Percentiles rank a stretch among this genome's conserved stretches.
Evolutionary conservation across 2,888 invertebrate species (phyloP).

Genomic region (Phengaris alcon): DNA sequence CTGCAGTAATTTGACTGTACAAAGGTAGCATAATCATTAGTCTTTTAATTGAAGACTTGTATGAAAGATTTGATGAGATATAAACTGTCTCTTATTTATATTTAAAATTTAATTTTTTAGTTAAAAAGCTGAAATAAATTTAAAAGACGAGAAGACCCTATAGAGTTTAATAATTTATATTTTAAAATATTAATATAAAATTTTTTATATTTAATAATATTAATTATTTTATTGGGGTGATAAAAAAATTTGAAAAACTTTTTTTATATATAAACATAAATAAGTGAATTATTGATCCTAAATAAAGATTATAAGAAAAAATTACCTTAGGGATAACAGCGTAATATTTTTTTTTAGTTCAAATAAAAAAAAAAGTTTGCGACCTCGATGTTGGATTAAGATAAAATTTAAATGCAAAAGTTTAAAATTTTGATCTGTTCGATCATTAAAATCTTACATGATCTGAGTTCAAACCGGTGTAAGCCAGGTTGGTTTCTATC

Average conservation of each 20-base stretch:
- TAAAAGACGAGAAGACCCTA: constrained; percentile 89
- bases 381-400: constrained; percentile 95
- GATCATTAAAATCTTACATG: constrained; percentile 91
- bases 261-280: constrained; percentile 58
- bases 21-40: constrained; percentile 48
- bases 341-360: constrained; percentile 87
- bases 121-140: constrained; percentile 82
- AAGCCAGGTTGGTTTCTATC: constrained; percentile 93
- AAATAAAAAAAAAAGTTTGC: constrained; percentile 86
- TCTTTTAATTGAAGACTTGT: constrained; percentile 88
- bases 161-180: constrained; percentile 81
- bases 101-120: constrained; percentile 71
- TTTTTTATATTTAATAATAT: constrained; percentile 49
- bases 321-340: constrained; percentile 93
- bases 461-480: constrained; percentile 93
- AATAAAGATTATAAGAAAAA: constrained; percentile 82
- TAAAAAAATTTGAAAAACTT: constrained; percentile 80
- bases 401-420: constrained; percentile 82
- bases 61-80: constrained; percentile 87
- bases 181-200: constrained; percentile 57
- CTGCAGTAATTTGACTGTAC: constrained; percentile 80
- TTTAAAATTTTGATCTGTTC: constrained; percentile 87
- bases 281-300: constrained; percentile 76
- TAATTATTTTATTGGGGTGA: constrained; percentile 83
- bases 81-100: constrained; percentile 75